Percentiles rank a stretch among this genome's conserved stretches.
phyloP scores from a whole-genome alignment of 1,140 invertebrate genomes.

The Oreohelix idahoensis region DNA sequence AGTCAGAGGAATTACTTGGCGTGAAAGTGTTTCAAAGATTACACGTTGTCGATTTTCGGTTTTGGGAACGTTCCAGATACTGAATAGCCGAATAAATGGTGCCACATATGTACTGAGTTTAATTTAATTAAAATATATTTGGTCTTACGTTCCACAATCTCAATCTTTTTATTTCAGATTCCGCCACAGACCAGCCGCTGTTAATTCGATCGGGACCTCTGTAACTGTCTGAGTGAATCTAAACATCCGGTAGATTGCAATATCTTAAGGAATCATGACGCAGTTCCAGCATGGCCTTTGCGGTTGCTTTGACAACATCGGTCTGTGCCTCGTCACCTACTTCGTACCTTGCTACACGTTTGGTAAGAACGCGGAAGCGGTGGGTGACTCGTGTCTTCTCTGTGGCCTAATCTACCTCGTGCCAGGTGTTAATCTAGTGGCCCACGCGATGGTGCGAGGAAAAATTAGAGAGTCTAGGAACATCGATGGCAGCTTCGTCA shows the following conservation, averaged over 20 bases:
- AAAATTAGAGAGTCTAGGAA: slow-evolving; percentile 54
- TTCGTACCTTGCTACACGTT: slow-evolving; percentile 63
- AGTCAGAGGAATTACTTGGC: too few relatives aligned
- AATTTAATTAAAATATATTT: too few relatives aligned
- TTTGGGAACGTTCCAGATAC: too few relatives aligned
- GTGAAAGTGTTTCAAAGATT: too few relatives aligned
- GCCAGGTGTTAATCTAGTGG: slow-evolving; percentile 37
- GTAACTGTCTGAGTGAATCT: too few relatives aligned
- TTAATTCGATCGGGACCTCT: too few relatives aligned
- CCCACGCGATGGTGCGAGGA: slow-evolving; percentile 43
- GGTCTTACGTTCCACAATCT: too few relatives aligned
- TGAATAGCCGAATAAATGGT: too few relatives aligned
- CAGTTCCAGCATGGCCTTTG: slow-evolving; percentile 59
- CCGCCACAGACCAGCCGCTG: too few relatives aligned
- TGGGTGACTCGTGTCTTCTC: slow-evolving; percentile 61
- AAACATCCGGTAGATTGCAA: background rate
- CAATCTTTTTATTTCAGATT: too few relatives aligned
- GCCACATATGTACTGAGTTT: too few relatives aligned
- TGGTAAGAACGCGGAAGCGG: slow-evolving; percentile 64
- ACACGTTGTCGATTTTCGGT: too few relatives aligned
- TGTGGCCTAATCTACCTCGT: slow-evolving; percentile 55
- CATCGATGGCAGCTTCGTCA: slow-evolving; percentile 48
- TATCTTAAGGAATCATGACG: background rate
- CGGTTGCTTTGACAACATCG: slow-evolving; percentile 63
- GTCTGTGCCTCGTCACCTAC: slow-evolving; percentile 64